Percentiles rank a stretch among this genome's conserved stretches.
Conservation (phyloP, 1,140 invertebrate genomes). For the Diabrotica virgifera region DNA sequence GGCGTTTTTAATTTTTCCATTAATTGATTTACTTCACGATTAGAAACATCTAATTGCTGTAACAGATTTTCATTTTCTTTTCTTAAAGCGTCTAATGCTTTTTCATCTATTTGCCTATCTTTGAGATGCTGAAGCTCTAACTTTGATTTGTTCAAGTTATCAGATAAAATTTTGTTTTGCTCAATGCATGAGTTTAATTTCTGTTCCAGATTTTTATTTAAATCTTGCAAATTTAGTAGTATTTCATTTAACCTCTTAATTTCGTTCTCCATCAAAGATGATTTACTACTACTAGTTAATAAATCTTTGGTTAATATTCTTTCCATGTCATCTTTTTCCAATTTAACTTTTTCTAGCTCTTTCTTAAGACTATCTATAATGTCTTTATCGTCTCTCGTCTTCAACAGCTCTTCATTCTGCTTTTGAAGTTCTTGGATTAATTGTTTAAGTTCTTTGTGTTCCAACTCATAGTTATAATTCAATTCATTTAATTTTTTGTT, state of each 20-base stretch:
- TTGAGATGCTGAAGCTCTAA: constrained; percentile 8
- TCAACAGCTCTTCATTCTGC: background rate
- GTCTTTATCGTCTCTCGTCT: background rate
- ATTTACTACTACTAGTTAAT: constrained; percentile 19
- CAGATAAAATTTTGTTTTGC: constrained; percentile 21
- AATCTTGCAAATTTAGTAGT: constrained; percentile 20
- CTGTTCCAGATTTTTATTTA: constrained; percentile 21
- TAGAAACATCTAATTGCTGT: constrained; percentile 28
- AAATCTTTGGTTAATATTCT: constrained; percentile 27
- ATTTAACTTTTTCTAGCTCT: constrained; percentile 15
- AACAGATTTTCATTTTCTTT: constrained; percentile 32
- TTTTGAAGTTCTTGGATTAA: constrained; percentile 13
- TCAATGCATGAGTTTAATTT: constrained; percentile 23
- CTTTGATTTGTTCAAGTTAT: constrained; percentile 17
- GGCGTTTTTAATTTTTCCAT: constrained; percentile 27
- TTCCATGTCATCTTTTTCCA: constrained; percentile 29
- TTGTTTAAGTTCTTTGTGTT: constrained; percentile 19
- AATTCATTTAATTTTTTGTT: constrained; percentile 7
- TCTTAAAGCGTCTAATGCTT: constrained; percentile 16
- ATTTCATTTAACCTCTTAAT: constrained; percentile 15
- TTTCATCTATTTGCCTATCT: background rate
- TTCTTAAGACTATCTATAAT: background rate
- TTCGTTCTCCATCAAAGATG: constrained; percentile 25
- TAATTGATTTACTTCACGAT: constrained; percentile 22
- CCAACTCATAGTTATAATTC: constrained; percentile 8